Evolutionary conservation across 2,113 vertebrate species (phyloP).

Genomic region (Gasterosteus nipponicus): DNA sequence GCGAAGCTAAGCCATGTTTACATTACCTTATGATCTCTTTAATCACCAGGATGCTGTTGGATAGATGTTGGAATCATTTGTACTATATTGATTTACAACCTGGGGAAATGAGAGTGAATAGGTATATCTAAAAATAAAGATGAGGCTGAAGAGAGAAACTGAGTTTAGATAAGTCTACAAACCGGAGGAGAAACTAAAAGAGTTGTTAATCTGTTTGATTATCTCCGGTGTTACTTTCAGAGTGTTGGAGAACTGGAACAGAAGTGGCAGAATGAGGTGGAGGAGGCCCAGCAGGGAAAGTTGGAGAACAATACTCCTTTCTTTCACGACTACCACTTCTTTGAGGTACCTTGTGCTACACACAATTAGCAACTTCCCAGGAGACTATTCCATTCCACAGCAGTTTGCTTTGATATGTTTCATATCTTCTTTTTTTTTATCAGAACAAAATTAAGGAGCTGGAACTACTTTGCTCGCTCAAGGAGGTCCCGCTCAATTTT

Average conservation of each 20-base stretch:
- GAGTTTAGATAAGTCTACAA: not conserved
- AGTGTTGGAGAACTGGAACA: conserved; percentile 97
- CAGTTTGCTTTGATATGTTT: conserved; percentile 4
- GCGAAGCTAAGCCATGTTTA: not conserved
- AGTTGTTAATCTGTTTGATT: conserved; percentile 21
- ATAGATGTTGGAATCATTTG: not conserved
- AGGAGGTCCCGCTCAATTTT: conserved; percentile 93
- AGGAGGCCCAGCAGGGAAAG: conserved; percentile 92
- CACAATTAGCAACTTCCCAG: not conserved
- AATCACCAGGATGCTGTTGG: not conserved
- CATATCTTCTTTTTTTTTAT: conserved; percentile 43
- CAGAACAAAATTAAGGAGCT: conserved; percentile 98
- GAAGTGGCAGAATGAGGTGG: conserved; percentile 97
- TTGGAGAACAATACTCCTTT: conserved; percentile 95
- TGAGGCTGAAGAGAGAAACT: conserved; percentile 6
- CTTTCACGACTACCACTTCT: conserved; percentile 98
- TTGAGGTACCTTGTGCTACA: conserved; percentile 84
- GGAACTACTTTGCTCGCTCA: conserved; percentile 95
- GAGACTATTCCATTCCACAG: not conserved
- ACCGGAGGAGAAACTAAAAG: not conserved
- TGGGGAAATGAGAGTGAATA: not conserved
- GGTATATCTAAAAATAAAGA: not conserved
- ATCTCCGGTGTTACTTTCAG: conserved; percentile 73
- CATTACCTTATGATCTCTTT: not conserved
- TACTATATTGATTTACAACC: not conserved